Conservation (phyloP, 2,888 invertebrate species). For the Caenorhabditis panamensis region DNA sequence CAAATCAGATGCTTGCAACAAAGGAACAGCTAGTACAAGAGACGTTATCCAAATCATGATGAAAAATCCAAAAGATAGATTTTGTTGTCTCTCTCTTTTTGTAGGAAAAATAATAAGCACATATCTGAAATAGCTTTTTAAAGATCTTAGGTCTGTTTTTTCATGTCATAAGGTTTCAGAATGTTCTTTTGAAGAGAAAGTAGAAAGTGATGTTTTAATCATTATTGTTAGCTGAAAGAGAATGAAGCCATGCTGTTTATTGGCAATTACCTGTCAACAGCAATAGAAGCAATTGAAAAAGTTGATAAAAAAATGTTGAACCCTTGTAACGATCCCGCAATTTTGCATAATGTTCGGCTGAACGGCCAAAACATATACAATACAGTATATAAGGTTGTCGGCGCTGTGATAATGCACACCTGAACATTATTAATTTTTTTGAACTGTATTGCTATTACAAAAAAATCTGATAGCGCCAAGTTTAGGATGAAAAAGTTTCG, state of each 20-base stretch:
- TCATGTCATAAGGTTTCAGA: too few relatives aligned
- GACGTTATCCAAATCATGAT: conserved; percentile 83
- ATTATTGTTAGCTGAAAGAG: not conserved
- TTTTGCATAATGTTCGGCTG: conserved; percentile 90
- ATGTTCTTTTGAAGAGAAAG: too few relatives aligned
- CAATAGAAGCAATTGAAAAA: conserved; percentile 93
- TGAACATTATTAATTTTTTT: conserved; percentile 32
- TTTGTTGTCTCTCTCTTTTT: conserved; percentile 82
- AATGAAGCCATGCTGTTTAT: not conserved
- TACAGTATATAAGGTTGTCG: conserved; percentile 91
- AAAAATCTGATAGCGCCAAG: conserved; percentile 79
- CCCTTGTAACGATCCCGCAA: conserved; percentile 90
- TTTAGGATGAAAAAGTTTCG: conserved; percentile 83
- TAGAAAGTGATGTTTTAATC: too few relatives aligned
- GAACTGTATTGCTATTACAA: too few relatives aligned
- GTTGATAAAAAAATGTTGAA: conserved; percentile 93
- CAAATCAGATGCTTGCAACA: conserved; percentile 78
- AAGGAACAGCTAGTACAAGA: conserved; percentile 79
- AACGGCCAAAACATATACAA: conserved; percentile 91
- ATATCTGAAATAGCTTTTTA: conserved; percentile 78
- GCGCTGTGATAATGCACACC: conserved; percentile 92
- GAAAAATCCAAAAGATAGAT: conserved; percentile 82
- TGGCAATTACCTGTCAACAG: conserved; percentile 80
- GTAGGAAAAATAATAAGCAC: conserved; percentile 81
- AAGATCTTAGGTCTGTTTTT: too few relatives aligned